These are phyloP conservation scores for Nemotelus nigrinus DNA, from an alignment of 2,888 invertebrate species.

Conservation along the genomic window DNA sequence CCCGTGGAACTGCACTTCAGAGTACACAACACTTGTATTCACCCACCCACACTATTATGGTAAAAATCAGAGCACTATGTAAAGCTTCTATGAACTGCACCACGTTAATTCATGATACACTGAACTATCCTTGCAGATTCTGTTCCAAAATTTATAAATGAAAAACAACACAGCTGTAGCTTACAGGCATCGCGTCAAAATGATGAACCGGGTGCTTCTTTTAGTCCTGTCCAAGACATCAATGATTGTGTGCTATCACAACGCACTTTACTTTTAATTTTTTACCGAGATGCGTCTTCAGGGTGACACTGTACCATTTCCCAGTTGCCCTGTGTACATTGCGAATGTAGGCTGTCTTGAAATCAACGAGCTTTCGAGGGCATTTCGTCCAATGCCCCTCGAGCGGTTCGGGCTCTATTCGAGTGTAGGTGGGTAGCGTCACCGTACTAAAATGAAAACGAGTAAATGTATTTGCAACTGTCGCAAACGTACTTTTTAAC, in stretches of 20 bases:
- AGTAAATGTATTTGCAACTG: not conserved
- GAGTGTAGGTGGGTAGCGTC: not conserved
- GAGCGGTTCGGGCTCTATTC: not conserved
- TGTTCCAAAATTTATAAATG: not conserved
- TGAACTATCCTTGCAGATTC: not conserved
- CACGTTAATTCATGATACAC: not conserved
- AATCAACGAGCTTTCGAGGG: constrained; percentile 7
- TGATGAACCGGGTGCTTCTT: not conserved
- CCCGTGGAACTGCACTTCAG: not conserved
- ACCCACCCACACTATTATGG: too few species aligned
- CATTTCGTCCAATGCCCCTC: constrained; percentile 1
- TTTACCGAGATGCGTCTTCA: not conserved
- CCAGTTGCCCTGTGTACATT: too few species aligned
- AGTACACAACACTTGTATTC: not conserved
- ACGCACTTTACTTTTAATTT: constrained; percentile 16
- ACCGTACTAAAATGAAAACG: not conserved
- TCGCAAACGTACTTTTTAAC: not conserved
- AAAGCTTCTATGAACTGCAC: not conserved
- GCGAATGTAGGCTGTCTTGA: not conserved
- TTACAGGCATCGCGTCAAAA: constrained; percentile 17
- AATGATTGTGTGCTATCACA: not conserved
- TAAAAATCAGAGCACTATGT: too few species aligned
- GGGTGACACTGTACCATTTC: not conserved
- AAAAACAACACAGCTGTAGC: not conserved
- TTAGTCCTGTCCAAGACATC: constrained; percentile 10